phyloP scores from a whole-genome alignment of 2,797 vertebrate species.

The Babyrousa celebensis region DNA sequence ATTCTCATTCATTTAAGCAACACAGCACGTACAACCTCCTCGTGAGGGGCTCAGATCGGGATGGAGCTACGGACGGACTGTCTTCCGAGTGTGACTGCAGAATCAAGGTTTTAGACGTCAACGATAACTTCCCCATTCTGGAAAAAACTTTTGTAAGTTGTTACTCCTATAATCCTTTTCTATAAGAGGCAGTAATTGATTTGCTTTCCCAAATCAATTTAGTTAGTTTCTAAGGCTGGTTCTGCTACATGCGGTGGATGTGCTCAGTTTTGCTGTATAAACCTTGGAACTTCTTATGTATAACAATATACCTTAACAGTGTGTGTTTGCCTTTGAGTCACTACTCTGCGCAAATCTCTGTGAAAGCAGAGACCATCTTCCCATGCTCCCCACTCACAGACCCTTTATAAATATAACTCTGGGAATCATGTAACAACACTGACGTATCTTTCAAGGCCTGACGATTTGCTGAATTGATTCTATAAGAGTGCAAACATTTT shows the following conservation, averaged over 20 bases:
- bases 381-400: background rate
- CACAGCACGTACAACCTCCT: conserved; percentile 90
- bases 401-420: background rate
- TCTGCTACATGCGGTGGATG: background rate
- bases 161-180: background rate
- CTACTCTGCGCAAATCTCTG: background rate
- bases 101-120: conserved; percentile 92
- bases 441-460: background rate
- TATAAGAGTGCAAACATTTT: conserved; percentile 13
- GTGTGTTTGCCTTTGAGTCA: background rate
- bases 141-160: conserved; percentile 92
- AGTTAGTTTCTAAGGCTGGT: background rate
- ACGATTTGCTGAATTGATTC: conserved; percentile 68
- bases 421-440: background rate
- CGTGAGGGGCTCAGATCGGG: conserved; percentile 91
- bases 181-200: background rate
- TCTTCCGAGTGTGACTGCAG: conserved; percentile 90
- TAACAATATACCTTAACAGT: background rate
- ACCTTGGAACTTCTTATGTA: background rate
- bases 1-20: conserved; percentile 87
- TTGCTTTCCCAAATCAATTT: background rate
- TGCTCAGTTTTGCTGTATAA: background rate
- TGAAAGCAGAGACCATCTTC: background rate
- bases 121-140: conserved; percentile 92
- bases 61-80: conserved; percentile 91